phyloP scores from a whole-genome alignment of 2,113 vertebrate species.

The Cavia porcellus region DNA sequence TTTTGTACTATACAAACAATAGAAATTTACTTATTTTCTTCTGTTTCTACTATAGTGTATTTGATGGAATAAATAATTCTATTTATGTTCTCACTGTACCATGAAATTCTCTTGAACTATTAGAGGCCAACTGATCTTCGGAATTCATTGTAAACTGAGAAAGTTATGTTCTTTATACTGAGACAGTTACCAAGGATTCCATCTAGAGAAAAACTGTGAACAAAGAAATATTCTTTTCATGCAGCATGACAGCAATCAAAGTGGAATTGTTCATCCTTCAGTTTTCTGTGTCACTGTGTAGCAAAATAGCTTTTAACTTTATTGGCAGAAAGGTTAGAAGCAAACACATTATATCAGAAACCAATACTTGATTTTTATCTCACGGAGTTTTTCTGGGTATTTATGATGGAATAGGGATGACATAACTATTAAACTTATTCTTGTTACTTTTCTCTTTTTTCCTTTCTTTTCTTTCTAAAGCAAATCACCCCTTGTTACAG shows the following conservation, averaged over 20 bases:
- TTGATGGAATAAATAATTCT: background rate
- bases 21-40: constrained; percentile 1
- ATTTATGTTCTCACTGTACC: background rate
- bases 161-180: background rate
- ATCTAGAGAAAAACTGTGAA: constrained; percentile 39
- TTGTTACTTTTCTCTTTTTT: background rate
- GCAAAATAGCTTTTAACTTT: constrained; percentile 60
- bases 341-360: background rate
- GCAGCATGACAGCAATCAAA: background rate
- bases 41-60: background rate
- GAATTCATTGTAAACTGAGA: constrained; percentile 34
- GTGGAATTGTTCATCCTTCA: background rate
- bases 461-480: background rate
- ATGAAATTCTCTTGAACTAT: background rate
- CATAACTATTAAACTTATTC: background rate
- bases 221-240: background rate
- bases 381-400: constrained; percentile 24
- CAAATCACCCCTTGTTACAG: background rate
- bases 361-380: background rate
- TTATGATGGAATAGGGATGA: constrained; percentile 32
- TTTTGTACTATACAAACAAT: background rate
- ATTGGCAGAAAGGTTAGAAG: constrained; percentile 41
- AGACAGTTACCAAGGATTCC: constrained; percentile 17
- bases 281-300: accelerated
- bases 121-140: background rate